Base-by-base conservation (phyloP, 2,113 vertebrate genomes). In the Symphodus melops region DNA sequence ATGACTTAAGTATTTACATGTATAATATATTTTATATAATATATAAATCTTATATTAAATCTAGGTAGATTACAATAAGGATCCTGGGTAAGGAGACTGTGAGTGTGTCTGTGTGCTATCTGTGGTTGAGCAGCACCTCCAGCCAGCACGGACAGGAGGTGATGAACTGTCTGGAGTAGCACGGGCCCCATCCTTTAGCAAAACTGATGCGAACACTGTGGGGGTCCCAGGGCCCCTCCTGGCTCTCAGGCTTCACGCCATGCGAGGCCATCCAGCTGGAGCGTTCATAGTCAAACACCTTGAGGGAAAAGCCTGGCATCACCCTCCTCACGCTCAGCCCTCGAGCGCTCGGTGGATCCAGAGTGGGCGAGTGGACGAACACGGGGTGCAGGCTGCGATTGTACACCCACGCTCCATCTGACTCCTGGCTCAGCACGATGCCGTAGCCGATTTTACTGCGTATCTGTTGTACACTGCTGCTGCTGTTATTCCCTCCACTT, bases 21-120 rank as follows among this genome's bases (percentile, higher is more conserved):
- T 98, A 96, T 96, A 97, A 98, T 97, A 98, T 98, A 98, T 96
- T 93, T 97, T 88, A 92, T 92, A 92, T 89, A 92, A 94, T 94
- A 98, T 97, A 98, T 97, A 97, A 97, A 98, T 93, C 96, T 99
- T 99, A 99, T 99, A 99, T 99, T 98, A 99, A 99, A 99, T 99
- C 96, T 99, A 96, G 96, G 95, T 96, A 96, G 95, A 96, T 96
- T 96, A 96, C 96, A 98, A 96, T 94, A 94, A 90, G 93, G 95
- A 93, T 93, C 93, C 91, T 78, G 86, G 73, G 85, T 80, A 66
- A 39, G 70, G 82, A 77, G 86, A 72, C 73, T 67, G 71, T 77
- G 63, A 55, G 58, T 55, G 80, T 59, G 4, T 4, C 28, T 59
- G 71, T 85, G 83, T 59, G 89, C 91, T 95, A 96, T 91, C 96